Percentiles rank a stretch among this genome's conserved stretches.
Evolutionary conservation across 2,797 vertebrate species (phyloP).

Genomic region (Rhinella marina): DNA sequence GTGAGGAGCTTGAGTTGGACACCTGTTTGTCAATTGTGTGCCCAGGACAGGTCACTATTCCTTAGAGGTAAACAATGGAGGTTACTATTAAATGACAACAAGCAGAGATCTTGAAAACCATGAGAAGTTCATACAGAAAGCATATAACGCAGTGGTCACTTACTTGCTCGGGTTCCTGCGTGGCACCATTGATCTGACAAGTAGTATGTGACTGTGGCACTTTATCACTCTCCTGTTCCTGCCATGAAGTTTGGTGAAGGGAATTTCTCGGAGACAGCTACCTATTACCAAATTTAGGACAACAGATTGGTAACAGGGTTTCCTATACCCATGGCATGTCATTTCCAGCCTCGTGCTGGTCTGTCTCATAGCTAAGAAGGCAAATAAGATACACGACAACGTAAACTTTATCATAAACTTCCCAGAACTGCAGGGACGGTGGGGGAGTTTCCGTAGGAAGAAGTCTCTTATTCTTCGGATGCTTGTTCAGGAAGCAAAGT

Average conservation of each 20-base stretch:
- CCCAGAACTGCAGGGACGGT: background rate
- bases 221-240: background rate
- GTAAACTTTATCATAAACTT: background rate
- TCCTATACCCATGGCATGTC: background rate
- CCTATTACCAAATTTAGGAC: too few species aligned
- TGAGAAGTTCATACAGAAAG: too few species aligned
- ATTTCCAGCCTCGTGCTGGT: background rate
- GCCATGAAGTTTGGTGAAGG: background rate
- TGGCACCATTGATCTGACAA: background rate
- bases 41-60: background rate
- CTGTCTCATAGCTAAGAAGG: background rate
- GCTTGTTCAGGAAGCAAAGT: conserved; percentile 3
- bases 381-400: background rate
- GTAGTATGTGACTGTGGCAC: background rate
- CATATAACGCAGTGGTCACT: background rate
- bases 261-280: background rate
- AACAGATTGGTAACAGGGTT: too few species aligned
- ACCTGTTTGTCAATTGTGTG: too few species aligned
- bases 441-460: background rate
- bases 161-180: background rate
- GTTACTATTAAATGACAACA: too few species aligned
- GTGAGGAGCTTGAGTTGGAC: too few species aligned
- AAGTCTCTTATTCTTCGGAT: conserved; percentile 3
- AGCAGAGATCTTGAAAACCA: too few species aligned
- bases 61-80: too few species aligned